Evolutionary conservation across 2,797 vertebrate species (phyloP), one percentile per base, ranked within the genome.

Genomic region (Neostethus bicornis): DNA sequence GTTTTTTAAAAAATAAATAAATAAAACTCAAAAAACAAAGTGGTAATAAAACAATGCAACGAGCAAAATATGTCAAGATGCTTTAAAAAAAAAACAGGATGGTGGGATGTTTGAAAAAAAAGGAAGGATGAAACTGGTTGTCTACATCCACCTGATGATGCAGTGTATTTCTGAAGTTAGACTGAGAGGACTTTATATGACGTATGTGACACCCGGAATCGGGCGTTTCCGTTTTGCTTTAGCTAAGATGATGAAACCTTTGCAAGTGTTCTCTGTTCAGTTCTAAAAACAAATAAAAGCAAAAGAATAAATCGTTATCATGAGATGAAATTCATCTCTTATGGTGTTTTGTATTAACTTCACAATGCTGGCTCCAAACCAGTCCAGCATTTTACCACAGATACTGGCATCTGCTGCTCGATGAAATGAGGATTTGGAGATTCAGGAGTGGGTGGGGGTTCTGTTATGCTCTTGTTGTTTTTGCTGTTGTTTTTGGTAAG

Each of bases 71-170:
- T 61, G 61, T n/a, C 66, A 50, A 46, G 72, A 84, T 87, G 82
- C 74, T 60, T 50, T 51, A 85, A 85, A 87, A 85, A 85, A 87
- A 47, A 66, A 81, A 85, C 52, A 72, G 70, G 83, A 85, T 83
- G 83, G 75, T 73, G 60, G 71, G 67, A 70, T 66, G n/a, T 51
- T 77, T 69, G 38, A 78, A 81, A 79, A 81, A 79, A 60, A 72
- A 83, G 66, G 59, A 83, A 69, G 28, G 2, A 79, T 88, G 83
- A 80, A 83, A 89, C 87, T 90, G 88, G 87, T 88, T 85, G 82
- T 90, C 83, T 86, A 87, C 88, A 87, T 90, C 87, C 84, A 81
- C 80, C 82, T 86, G 85, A 87, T 85, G 88, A 89, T 85, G 79
- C 80, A 71, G 75, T 75, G 77, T 79, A 79, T 81, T 84, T 86